Conservation (phyloP, 1,140 invertebrate genomes). For the Neodiprion virginianus region DNA sequence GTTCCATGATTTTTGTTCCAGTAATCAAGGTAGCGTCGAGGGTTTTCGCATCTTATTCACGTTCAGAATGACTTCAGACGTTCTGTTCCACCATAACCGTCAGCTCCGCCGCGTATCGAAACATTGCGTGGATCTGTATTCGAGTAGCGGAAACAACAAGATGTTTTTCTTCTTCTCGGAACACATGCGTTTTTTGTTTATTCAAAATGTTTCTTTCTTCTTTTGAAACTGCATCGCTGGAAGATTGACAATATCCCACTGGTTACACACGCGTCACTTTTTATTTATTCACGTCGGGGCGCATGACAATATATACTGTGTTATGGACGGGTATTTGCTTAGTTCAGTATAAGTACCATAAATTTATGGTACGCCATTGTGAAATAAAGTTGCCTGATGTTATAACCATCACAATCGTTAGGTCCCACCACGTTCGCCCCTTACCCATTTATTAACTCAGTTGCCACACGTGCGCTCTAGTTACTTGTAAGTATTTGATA, state of each 20-base stretch:
- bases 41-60: background rate
- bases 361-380: background rate
- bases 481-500: background rate
- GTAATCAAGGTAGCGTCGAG: background rate
- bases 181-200: too few relatives aligned
- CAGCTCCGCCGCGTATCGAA: too few relatives aligned
- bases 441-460: too few relatives aligned
- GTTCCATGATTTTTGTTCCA: conserved; percentile 40
- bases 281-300: background rate
- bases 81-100: too few relatives aligned
- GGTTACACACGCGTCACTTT: background rate
- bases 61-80: too few relatives aligned
- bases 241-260: background rate
- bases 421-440: too few relatives aligned
- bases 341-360: background rate
- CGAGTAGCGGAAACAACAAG: too few relatives aligned
- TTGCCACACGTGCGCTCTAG: background rate
- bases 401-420: too few relatives aligned
- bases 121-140: too few relatives aligned
- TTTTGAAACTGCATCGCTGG: background rate
- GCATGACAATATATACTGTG: background rate
- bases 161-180: too few relatives aligned
- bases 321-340: background rate
- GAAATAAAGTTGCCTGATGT: background rate
- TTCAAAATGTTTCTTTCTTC: too few relatives aligned